Evolutionary conservation across 2,888 invertebrate species (phyloP).

Genomic region (Brachyptera risi): DNA sequence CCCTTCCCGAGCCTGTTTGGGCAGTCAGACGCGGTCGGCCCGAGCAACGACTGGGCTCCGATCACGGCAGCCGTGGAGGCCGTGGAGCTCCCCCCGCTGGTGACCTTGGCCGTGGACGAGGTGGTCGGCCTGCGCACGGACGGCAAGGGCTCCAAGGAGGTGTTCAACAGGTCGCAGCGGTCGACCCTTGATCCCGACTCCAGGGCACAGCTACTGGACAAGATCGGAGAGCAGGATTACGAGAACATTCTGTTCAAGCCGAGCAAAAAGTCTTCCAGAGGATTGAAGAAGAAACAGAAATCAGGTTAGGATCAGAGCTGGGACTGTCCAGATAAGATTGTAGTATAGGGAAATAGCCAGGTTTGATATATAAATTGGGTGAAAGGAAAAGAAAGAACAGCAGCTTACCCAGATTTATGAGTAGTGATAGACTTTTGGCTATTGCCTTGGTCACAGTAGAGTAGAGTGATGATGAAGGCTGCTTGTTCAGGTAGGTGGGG

Average conservation of each 20-base stretch:
- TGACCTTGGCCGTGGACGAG: conserved; percentile 38
- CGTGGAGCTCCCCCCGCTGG: conserved; percentile 62
- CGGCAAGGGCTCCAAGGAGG: no score
- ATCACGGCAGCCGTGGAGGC: conserved; percentile 66
- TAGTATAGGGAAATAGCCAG: no score
- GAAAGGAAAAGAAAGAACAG: conserved; percentile 24
- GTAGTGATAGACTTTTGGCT: no score
- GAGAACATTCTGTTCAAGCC: conserved; percentile 66
- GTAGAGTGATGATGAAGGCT: no score
- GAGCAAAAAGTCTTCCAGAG: conserved; percentile 43
- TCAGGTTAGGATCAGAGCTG: conserved; percentile 13
- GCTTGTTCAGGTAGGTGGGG: no score
- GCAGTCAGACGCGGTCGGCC: neutral
- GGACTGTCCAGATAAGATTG: no score
- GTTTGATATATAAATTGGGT: neutral
- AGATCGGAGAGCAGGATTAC: conserved; percentile 67
- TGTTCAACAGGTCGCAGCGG: conserved; percentile 22
- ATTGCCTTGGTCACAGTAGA: no score
- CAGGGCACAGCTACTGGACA: conserved; percentile 64
- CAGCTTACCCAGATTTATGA: no score
- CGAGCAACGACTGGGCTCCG: neutral
- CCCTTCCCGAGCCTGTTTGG: conserved; percentile 41
- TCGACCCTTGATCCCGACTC: neutral
- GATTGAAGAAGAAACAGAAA: conserved; percentile 40
- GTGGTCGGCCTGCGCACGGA: conserved; percentile 21